Base-by-base conservation (phyloP, 2,888 invertebrate genomes). In the Sisyra terminalis region DNA sequence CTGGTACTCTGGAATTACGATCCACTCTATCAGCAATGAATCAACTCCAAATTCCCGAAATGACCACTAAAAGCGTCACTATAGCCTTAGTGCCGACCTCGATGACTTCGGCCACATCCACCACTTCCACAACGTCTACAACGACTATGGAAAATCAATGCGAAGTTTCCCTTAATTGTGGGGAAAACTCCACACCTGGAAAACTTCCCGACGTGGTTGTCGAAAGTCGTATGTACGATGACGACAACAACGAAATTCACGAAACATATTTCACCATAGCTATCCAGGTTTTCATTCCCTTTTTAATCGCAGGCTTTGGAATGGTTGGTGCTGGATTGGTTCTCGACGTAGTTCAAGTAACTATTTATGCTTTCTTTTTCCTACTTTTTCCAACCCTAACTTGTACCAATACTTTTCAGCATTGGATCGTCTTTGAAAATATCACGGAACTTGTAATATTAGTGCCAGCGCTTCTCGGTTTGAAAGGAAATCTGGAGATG, bases 401-500 rank as follows among this genome's bases (percentile, higher is more conserved):
- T 40, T 8, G 3, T 7, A 5, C 8, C 34, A 8, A 3, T 10
- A 17, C 31, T 43, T 56, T 56, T 34, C 66, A 81, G 74, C 78
- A 80, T 53, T 82, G 81, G 81, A 62, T 67, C 39, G 78, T 81
- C 35, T 83, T 80, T 57, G 67, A 65, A 48, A 67, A 73, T 56
- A 71, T 82, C 7, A 73, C 75, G 34, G 80, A 81, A 57, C 66
- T 81, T 44, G 75, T 81, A 55, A 79, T 83, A 48, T 60, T 84
- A 65, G 78, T 84, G 39, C 83, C 84, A 24, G 78, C 84, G 1
- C 61, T 85, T 44, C 63, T 86, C 46, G 86, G 85, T 3, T 65
- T 86, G 39, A 86, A 86, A 60, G 86, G 86, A 16, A 85, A 85
- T 56, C 63, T 86, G 49, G 85, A 86, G 60, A 86, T 86, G 84